Base-by-base conservation (phyloP, 2,113 vertebrate species). In the Seriola rivoliana region DNA sequence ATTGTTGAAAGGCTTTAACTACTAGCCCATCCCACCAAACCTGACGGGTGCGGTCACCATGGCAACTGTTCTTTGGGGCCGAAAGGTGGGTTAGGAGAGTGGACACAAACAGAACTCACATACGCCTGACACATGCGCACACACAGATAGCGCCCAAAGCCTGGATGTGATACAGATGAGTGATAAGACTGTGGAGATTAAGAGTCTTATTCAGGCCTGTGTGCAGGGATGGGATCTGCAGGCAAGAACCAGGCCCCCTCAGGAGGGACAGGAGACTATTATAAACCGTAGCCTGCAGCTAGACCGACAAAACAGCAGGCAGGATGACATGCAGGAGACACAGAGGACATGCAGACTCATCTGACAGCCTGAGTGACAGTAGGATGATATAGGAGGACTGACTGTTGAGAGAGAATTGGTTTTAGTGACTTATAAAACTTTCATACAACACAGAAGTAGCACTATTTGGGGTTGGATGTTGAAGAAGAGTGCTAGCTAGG, bases 31-130 rank as follows among this genome's bases (percentile, higher is more conserved):
- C 90, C 85, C 59, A 67, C 63, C 52, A 81, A 84, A 89, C 55
- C 80, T 86, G 80, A 88, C 14, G 42, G 85, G 71, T 57, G 58
- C 23, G 7, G 89, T 95, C 83, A 55, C 95, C 91, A 94, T 93
- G 91, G 94, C 77, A 92, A 95, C 94, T 58, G 81, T 71, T 82
- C 90, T 87, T 78, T 82, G 81, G 54, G 78, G 79, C 71, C 17
- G n/a, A 84, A 91, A 92, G 86, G 88, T 92, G 90, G 91, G 66
- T 65, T 13, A 2, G 32, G 58, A 82, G 77, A 75, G 67, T 69
- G 66, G 87, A 87, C 80, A 74, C 32, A 82, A 78, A 72, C 62
- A n/a, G 5, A 75, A 55, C 44, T 52, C 32, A 0, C 44, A 72
- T 34, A 7, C 9, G 23, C n/a, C 36, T 17, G 70, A 74, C 52